Evolutionary conservation across 2,888 invertebrate species (phyloP).

Genomic region (Gymnocheta viridis): DNA sequence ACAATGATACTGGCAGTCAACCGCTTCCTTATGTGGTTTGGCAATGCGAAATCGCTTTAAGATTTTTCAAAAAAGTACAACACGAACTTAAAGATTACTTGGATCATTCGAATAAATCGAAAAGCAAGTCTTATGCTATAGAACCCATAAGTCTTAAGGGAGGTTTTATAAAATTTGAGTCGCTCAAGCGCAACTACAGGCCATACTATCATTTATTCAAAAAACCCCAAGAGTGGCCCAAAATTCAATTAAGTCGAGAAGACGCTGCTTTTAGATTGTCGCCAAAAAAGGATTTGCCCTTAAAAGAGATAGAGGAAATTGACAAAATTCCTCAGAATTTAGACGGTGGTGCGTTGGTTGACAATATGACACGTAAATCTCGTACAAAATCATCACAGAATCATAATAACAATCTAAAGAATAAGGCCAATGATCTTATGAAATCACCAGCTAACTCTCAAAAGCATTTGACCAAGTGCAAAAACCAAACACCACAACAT

Average conservation of each 20-base stretch:
- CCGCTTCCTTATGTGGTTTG: slow-evolving; percentile 83
- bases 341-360: slow-evolving; percentile 55
- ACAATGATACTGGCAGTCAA: slow-evolving; percentile 24
- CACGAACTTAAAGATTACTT: slow-evolving; percentile 78
- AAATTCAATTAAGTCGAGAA: slow-evolving; percentile 78
- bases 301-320: slow-evolving; percentile 43
- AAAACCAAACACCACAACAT: slow-evolving; percentile 67
- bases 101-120: slow-evolving; percentile 61
- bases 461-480: slow-evolving; percentile 60
- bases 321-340: slow-evolving; percentile 36
- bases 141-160: slow-evolving; percentile 85
- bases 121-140: slow-evolving; percentile 69
- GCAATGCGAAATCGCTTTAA: slow-evolving; percentile 84
- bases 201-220: slow-evolving; percentile 81
- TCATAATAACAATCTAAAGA: slow-evolving; percentile 70
- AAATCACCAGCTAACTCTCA: slow-evolving; percentile 72
- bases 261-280: slow-evolving; percentile 79
- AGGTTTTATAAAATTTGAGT: slow-evolving; percentile 88
- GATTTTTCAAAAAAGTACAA: slow-evolving; percentile 86
- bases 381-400: slow-evolving; percentile 78
- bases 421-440: slow-evolving; percentile 73
- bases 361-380: slow-evolving; percentile 80
- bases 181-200: slow-evolving; percentile 78
- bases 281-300: slow-evolving; percentile 71
- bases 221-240: slow-evolving; percentile 80